Evolutionary conservation across 2,797 vertebrate species (phyloP), one percentile per base, ranked within the genome.

Genomic region (Rachycentron canadum): DNA sequence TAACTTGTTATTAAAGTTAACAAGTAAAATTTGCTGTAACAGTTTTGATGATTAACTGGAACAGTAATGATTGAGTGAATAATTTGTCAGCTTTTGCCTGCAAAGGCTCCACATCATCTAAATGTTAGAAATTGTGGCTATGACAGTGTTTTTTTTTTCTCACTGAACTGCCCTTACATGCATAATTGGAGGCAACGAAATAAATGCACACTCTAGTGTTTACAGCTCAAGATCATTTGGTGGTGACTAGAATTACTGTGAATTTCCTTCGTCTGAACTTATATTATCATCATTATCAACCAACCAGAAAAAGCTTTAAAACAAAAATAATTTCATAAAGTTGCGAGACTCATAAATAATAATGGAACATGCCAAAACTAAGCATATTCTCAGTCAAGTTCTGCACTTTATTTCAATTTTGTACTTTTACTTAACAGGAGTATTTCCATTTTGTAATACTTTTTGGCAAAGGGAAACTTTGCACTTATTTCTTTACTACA

Each of bases 1-100:
- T 59, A 19, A 8, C 47, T 36, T 57, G 26, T 47, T 19, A 45
- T 19, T 16, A 71, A 10, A 58, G 17, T 53, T 63, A 19, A 41
- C 28, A 70, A 66, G 17, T 1, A 49, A 78, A 78, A 68, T 3
- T 53, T 59, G 56, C 23, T 69, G 59, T 63, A 77, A 69, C 58
- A 68, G 28, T 38, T 57, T 47, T 70, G 47, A 73, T 69, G 70
- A 87, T 86, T 71, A 88, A 62, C 49, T 75, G 84, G 69, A 81
- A 78, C 85, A 36, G 83, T 84, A 68, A 70, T 25, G 14, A 55
- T 63, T 45, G 56, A 50, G 83, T 87, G 68, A 88, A 81, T 90
- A 68, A 88, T 86, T 78, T 85, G 83, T 80, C 76, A 84, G 62
- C 4, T 81, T 86, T 84, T 49, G 68, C 83, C 58, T 10, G 4